Evolutionary conservation across 1,140 invertebrate species (phyloP).

Genomic region (Periplaneta americana): DNA sequence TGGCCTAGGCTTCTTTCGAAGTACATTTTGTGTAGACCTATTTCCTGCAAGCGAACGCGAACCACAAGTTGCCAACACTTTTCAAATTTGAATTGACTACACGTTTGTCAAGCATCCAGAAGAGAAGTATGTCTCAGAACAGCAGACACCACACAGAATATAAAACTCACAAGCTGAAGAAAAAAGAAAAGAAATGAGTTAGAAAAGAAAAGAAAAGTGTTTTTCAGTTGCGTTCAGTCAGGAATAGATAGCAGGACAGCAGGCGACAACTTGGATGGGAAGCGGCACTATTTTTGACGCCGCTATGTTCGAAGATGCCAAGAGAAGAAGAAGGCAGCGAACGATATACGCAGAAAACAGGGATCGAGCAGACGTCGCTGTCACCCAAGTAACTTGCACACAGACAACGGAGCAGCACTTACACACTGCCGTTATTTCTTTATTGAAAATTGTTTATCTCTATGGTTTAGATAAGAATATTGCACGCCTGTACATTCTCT

Average conservation of each 20-base stretch:
- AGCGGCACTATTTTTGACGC: constrained; percentile 43
- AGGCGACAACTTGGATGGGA: constrained; percentile 4
- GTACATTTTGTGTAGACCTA: too few species aligned
- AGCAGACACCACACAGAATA: constrained; percentile 7
- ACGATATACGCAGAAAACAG: neutral
- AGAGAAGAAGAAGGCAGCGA: neutral
- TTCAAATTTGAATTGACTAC: constrained; percentile 10
- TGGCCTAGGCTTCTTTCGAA: neutral
- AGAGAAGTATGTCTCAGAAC: neutral
- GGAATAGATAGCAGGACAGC: constrained; percentile 9
- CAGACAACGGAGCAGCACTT: neutral
- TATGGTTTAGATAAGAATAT: neutral
- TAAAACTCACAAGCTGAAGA: neutral
- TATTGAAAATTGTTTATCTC: neutral
- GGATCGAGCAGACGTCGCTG: neutral
- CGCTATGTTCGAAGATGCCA: neutral
- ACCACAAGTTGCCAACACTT: neutral
- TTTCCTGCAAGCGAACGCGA: neutral
- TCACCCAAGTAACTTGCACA: neutral
- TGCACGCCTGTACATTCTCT: neutral
- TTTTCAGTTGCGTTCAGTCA: constrained; percentile 13
- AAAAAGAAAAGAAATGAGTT: constrained; percentile 3
- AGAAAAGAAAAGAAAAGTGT: constrained; percentile 9
- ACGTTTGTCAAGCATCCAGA: neutral
- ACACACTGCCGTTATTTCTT: neutral